Evolutionary conservation across 2,113 vertebrate genomes (phyloP), one percentile per base, ranked within the genome.

Genomic region (Corythaeola cristata): DNA sequence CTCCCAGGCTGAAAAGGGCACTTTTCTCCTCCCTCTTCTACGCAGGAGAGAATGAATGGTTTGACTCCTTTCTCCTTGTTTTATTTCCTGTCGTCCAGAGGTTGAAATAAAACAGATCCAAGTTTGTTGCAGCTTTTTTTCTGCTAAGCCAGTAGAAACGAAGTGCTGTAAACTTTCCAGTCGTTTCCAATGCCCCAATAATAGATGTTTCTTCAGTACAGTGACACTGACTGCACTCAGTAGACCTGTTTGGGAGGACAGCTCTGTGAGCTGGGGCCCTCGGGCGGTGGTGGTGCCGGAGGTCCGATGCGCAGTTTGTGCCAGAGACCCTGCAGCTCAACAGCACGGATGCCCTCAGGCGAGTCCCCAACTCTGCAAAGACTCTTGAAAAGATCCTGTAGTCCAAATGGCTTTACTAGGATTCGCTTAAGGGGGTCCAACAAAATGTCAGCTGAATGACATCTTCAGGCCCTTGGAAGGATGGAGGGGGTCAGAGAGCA

Each of bases 291-390:
- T 16, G 39, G 30, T 39, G 75, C 49, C 0, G 0, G 52, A 80
- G 50, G 30, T 80, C 41, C 0, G 0, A 23, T 32, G 44, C 2
- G 3, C 17, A 53, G 16, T 28, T 52, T 66, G 13, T 78, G 73
- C 62, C 85, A 52, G 47, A 9, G 58, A 21, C 64, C 1, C 0
- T 3, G 2, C 0, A 0, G 9, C 49, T 77, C 35, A 71, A 9
- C 15, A 27, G 73, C 84, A 33, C 0, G 0, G 39, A 15, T 30
- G 62, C 67, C 62, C 56, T 80, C 53, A 27, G 68, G 68, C 27
- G 4, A 7, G 22, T 56, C 68, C 68, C 15, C 2, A 53, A 19
- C 41, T 71, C 68, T 5, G 5, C 41, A 55, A 35, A 71, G 52
- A 59, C 60, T 55, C 49, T 33, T 39, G 52, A 30, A 72, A 73